phyloP scores from a whole-genome alignment of 2,888 invertebrate species.

The Scelioninae gen. 2 region DNA sequence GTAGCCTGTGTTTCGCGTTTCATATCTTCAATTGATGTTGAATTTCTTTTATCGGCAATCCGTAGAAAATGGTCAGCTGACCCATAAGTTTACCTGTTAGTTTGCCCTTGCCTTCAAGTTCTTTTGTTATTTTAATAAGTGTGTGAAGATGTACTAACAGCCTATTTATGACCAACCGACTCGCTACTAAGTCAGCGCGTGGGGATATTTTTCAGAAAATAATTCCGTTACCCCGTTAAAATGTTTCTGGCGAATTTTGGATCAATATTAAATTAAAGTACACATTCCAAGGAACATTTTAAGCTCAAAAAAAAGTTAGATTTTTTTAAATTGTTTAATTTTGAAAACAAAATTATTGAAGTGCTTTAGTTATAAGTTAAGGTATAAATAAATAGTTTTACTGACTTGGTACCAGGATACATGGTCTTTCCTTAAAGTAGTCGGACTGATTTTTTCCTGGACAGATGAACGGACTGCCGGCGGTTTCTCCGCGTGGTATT shows the following conservation, averaged over 20 bases:
- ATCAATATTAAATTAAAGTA: conserved; percentile 12
- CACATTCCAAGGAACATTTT: conserved; percentile 12
- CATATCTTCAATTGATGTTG: too few species aligned
- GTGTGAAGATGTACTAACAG: neutral
- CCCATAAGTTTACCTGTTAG: conserved; percentile 53
- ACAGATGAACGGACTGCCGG: too few species aligned
- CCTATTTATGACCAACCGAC: neutral
- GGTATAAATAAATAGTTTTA: too few species aligned
- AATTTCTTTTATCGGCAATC: too few species aligned
- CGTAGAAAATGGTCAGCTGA: conserved; percentile 32
- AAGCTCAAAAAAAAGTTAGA: conserved; percentile 4
- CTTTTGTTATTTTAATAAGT: conserved; percentile 28
- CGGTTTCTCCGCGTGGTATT: too few species aligned
- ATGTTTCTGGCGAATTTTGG: conserved; percentile 18
- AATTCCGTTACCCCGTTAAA: conserved; percentile 17
- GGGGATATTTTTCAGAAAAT: conserved; percentile 7
- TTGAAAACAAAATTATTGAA: too few species aligned
- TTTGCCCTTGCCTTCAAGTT: conserved; percentile 29
- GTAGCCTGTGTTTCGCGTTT: too few species aligned
- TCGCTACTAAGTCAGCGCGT: neutral
- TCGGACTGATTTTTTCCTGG: too few species aligned
- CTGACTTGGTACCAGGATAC: too few species aligned
- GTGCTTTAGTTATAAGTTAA: too few species aligned
- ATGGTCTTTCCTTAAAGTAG: too few species aligned
- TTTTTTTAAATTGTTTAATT: too few species aligned